Evolutionary conservation across 2,113 vertebrate species (phyloP), one percentile per base, ranked within the genome.

Genomic region (Melanotaenia duboulayi): DNA sequence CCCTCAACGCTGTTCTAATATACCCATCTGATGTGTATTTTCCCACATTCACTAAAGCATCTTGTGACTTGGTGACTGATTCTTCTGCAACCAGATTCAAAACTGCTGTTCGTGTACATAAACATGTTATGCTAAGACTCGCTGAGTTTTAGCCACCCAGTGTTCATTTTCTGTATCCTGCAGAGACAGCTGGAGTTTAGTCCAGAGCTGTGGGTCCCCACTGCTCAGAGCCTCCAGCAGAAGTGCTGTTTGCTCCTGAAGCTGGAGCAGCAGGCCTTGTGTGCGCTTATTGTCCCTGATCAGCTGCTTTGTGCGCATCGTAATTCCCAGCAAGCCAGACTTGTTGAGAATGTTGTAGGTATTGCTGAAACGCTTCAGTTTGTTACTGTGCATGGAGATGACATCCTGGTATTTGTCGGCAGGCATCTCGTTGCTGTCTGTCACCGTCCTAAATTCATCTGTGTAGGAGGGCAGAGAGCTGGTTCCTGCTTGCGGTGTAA

Each of bases 281-380:
- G 96, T 97, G 68, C 93, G 94, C 52, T 95, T 95, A 85, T 97
- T 98, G 81, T 97, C 95, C 64, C 94, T 95, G 69, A 97, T 96
- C 68, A 98, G 83, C 84, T 97, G 96, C 93, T 97, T 97, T n/a
- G 95, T 97, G 83, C 97, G 96, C 89, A 98, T 86, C 22, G 96
- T 96, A 86, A 97, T 97, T 50, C 94, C 95, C 82, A 98, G 94
- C 88, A 98, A 75, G 0, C 96, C 96, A 0, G 95, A 98, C 44
- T 90, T 93, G 74, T 92, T 94, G 0, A 98, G 93, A 62, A 97
- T 95, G 1, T 96, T 95, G 1, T 97, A 94, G 0, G 96, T 98
- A 22, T 97, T 98, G 90, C 96, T 93, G 89, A 98, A 97, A 66
- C 96, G 95, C 39, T 94, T 94, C 58, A 84, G 93, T 71, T 94